A percentile compares a stretch with the other conserved stretches of the same genome.
phyloP scores from a whole-genome alignment of 1,140 invertebrate species.

The Atopsyche davidsoni region DNA sequence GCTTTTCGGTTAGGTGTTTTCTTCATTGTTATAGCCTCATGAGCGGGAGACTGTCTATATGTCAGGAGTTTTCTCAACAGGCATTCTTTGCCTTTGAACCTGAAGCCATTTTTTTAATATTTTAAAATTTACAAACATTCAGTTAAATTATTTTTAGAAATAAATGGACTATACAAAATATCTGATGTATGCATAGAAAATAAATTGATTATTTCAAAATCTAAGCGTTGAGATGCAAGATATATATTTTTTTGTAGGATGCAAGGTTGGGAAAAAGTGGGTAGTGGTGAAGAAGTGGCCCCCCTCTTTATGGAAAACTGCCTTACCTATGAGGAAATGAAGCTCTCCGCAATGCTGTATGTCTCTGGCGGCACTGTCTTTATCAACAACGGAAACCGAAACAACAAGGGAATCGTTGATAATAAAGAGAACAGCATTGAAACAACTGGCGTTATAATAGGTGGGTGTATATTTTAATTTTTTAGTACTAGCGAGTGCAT shows the following conservation, averaged over 20 bases:
- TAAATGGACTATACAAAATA: no score
- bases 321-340: conserved; percentile 56
- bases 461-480: conserved; percentile 21
- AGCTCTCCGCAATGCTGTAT: conserved; percentile 53
- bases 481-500: no score
- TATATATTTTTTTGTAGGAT: conserved; percentile 24
- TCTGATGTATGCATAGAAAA: no score
- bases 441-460: conserved; percentile 34
- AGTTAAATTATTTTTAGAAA: no score
- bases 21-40: no score
- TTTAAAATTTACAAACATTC: no score
- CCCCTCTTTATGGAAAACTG: conserved; percentile 47
- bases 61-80: no score
- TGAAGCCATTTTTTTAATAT: background rate
- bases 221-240: background rate
- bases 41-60: no score
- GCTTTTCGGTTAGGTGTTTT: no score
- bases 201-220: no score
- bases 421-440: conserved; percentile 31
- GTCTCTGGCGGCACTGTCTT: conserved; percentile 57
- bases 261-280: conserved; percentile 39
- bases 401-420: conserved; percentile 49
- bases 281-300: conserved; percentile 36
- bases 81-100: background rate
- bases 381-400: conserved; percentile 57